Base-by-base conservation (phyloP, 35 echinoderm and acorn worm species). In the Apostichopus californicus region DNA sequence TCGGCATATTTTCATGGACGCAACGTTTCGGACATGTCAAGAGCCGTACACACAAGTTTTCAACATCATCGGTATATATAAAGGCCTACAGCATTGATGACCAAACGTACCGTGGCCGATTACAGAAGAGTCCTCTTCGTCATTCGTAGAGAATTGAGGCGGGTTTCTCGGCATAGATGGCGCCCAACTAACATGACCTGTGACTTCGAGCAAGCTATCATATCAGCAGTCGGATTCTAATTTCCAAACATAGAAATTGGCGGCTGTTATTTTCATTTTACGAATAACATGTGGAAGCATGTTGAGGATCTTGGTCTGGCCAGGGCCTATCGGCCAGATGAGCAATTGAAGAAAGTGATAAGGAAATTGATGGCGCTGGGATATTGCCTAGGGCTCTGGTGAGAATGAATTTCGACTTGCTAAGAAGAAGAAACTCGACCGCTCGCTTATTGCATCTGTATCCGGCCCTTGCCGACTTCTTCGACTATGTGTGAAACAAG, bases 201-300 rank as follows among this genome's bases (percentile, higher is more conserved):
- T 57, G 90, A 91, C 78, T 80, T 91, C 56, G 77, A 91, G 55
- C 9, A 56, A 20, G 90, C 90, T 56, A 15, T 91, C 12, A 91
- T 57, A 12, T 56, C 77, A 15, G 90, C 72, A 80, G 34, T 20
- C 56, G 90, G 80, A 59, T 80, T 75, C 4, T 57, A 91, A 53
- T 59, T 91, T 8, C 90, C 17, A 34, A 14, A 65, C 3, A 53
- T 54, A 22, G 8, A 11, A 4, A 91, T 79, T 78, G 18, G 28
- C 5, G 89, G 89, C 2, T 91, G 89, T 18, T 91, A 91, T 59
- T 91, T 80, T 21, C 90, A 91, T 65, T 91, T 91, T 80, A 52
- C 2, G 7, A 24, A 91, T 9, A 80, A n/a, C 90, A 12, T 91
- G 73, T 91, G 90, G 90, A 87, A 53, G 28, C 10, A 66, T 18